phyloP scores from a whole-genome alignment of 2,113 vertebrate species.

The Canis aureus region DNA sequence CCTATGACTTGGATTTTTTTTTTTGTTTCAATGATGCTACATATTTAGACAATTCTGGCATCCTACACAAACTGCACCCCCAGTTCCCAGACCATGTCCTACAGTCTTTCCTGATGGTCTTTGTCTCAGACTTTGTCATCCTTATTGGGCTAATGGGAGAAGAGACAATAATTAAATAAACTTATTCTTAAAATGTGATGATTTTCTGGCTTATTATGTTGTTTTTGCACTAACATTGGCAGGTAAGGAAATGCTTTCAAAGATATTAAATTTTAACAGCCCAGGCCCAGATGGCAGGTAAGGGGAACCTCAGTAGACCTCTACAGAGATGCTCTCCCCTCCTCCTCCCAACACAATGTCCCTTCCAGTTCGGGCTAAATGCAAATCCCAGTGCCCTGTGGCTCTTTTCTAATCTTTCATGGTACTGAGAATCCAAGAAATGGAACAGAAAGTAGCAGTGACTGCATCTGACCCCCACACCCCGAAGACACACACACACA shows the following conservation, averaged over 20 bases:
- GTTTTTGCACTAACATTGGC: slow-evolving; percentile 1
- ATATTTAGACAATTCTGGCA: neutral
- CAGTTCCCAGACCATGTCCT: neutral
- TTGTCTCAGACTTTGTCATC: neutral
- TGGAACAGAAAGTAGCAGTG: neutral
- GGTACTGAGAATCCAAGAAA: neutral
- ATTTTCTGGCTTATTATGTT: neutral
- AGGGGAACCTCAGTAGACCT: neutral
- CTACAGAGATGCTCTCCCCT: neutral
- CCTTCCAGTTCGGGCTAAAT: neutral
- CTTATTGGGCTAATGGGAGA: neutral
- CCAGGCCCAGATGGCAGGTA: neutral
- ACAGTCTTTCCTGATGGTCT: neutral
- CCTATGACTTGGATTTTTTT: neutral
- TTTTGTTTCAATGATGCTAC: neutral
- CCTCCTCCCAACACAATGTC: neutral
- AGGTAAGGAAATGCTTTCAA: neutral
- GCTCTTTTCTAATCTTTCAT: neutral
- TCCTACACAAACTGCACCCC: neutral
- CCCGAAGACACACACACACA: neutral
- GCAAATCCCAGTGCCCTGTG: neutral
- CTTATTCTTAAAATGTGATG: neutral
- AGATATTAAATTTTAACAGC: neutral
- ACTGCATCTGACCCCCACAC: neutral
- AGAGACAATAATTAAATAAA: neutral